Percentiles rank a stretch among this genome's conserved stretches.
These are phyloP conservation scores for Cheirogaleus major DNA, from an alignment of 2,797 vertebrate species.

Conservation along the genomic window DNA sequence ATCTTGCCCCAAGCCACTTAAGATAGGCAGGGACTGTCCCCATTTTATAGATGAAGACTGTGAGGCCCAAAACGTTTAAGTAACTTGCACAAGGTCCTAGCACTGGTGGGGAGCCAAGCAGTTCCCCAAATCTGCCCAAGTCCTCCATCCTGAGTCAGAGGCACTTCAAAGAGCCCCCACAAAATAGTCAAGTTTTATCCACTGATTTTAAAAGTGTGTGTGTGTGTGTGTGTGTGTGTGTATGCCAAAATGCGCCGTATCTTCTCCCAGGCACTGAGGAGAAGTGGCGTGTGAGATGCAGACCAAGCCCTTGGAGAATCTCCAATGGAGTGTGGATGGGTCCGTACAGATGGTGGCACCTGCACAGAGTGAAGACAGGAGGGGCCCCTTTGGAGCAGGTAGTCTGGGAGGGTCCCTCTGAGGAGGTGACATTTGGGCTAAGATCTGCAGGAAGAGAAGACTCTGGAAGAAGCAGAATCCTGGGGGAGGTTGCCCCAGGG, in stretches of 20 bases:
- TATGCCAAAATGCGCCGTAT: accelerated
- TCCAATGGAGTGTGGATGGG: accelerated
- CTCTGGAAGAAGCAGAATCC: not conserved
- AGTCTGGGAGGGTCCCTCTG: not conserved
- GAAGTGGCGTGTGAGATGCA: not conserved
- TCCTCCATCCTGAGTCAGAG: not conserved
- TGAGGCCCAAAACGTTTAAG: not conserved
- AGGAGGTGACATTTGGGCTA: not conserved
- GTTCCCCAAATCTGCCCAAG: not conserved
- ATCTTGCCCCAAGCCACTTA: not conserved
- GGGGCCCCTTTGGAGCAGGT: not conserved
- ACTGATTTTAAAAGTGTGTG: not conserved
- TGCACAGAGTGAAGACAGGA: not conserved
- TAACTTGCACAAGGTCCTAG: not conserved
- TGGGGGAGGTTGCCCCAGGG: accelerated
- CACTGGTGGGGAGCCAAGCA: not conserved
- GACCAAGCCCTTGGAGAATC: accelerated
- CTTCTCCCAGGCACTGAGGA: not conserved
- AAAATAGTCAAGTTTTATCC: too few species aligned
- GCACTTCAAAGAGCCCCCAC: not conserved
- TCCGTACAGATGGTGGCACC: accelerated
- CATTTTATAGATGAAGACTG: not conserved
- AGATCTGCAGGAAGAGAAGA: not conserved
- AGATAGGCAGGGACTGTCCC: not conserved
- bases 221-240: accelerated